Base-by-base conservation (phyloP, 2,797 vertebrate species). In the Notoglanidium macrostoma region DNA sequence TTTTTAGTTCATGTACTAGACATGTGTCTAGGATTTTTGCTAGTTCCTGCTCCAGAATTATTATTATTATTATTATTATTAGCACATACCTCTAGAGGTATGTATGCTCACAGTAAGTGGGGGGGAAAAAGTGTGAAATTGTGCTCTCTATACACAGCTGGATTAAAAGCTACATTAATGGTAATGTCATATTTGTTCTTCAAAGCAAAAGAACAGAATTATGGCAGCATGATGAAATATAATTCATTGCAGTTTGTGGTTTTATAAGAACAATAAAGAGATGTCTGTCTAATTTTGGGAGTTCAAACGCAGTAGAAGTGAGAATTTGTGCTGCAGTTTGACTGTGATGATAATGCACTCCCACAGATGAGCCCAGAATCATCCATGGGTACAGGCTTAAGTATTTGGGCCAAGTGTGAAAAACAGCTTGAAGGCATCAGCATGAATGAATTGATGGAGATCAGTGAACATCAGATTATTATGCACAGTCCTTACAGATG, bases 191-290 rank as follows among this genome's bases (percentile, higher is more conserved):
- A 49, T 65, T 82, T 51, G 44, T 32, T 49, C 40, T 81, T 65
- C 61, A 49, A 51, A 12, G 61, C 61, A 82, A 61, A 51, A 51
- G 26, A 51, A 83, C n/a, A 3, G 8, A 83, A 49, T n/a, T n/a
- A 3, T 23, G 49, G 23, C 79, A 12, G 44, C 15, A 12, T 51
- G 46, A 51, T 82, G 26, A 49, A 65, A 19, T 29, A 2, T 26
- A 2, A 4, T 49, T 82, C 14, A 49, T 19, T 79, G 32, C 35
- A 61, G 78, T n/a, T 23, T n/a, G 57, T 1, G 6, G 1, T 63
- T 80, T 82, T 17, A n/a, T 82, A 29, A 65, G 35, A 63, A n/a
- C 40, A 65, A 81, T 29, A 29, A 81, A 17, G 59, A 67, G 26
- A 51, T 82, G 9, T 51, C 49, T 29, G 57, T 63, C 77, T 49